These are phyloP conservation scores for Hydrozoanthus gracilis DNA, from an alignment of 92 coral and sea anemone genomes.

Conservation along the genomic window DNA sequence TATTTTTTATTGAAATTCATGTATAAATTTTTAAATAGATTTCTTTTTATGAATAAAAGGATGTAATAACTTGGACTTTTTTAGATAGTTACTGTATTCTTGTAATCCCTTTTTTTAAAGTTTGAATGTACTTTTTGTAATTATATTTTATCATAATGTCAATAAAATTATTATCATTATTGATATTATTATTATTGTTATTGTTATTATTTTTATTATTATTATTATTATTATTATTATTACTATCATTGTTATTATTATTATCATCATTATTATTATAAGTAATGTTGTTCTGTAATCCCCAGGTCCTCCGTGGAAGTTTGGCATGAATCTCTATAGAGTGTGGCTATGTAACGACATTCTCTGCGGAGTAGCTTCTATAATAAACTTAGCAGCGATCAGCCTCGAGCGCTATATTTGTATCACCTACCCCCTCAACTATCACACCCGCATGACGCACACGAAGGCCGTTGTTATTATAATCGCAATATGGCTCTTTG, in stretches of 20 bases:
- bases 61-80: too few relatives aligned
- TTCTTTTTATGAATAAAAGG: too few relatives aligned
- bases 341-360: constrained; percentile 90
- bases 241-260: background rate
- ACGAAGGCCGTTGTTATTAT: constrained; percentile 71
- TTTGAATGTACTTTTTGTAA: too few relatives aligned
- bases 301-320: constrained; percentile 43
- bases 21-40: too few relatives aligned
- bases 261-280: background rate
- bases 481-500: constrained; percentile 79
- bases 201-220: too few relatives aligned
- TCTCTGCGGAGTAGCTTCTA: constrained; percentile 89
- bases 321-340: constrained; percentile 45
- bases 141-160: too few relatives aligned
- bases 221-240: too few relatives aligned
- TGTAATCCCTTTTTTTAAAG: too few relatives aligned
- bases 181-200: too few relatives aligned
- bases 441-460: constrained; percentile 86
- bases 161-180: too few relatives aligned
- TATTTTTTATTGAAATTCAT: too few relatives aligned
- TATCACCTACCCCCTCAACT: constrained; percentile 85
- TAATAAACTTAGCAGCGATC: constrained; percentile 86
- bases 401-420: constrained; percentile 93
- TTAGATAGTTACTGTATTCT: too few relatives aligned
- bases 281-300: background rate